Conservation (phyloP, 2,113 vertebrate species). For the Lasiurus borealis region DNA sequence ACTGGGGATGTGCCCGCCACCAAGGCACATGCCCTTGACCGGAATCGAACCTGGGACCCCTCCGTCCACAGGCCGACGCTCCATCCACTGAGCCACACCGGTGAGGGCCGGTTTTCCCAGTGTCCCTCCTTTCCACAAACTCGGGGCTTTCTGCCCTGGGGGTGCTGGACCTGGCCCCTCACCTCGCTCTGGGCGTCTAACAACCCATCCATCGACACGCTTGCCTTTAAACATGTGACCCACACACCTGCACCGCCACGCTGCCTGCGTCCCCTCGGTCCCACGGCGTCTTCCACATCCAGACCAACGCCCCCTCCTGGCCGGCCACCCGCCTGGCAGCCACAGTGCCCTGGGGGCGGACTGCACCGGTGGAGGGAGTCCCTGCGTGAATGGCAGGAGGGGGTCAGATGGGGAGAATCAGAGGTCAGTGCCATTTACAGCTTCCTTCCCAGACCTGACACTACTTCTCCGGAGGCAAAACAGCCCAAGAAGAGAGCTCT, state of each 20-base stretch:
- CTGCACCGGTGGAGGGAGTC: not conserved
- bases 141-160: too few relatives aligned
- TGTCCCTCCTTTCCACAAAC: too few relatives aligned
- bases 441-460: slow-evolving; percentile 18
- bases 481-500: not conserved
- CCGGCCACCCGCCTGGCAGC: accelerated
- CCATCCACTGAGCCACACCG: too few relatives aligned
- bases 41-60: too few relatives aligned
- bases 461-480: slow-evolving; percentile 8
- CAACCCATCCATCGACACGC: too few relatives aligned
- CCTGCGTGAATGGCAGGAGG: not conserved
- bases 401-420: not conserved
- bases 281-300: not conserved
- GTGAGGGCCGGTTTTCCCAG: too few relatives aligned
- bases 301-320: not conserved
- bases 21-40: too few relatives aligned
- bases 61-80: too few relatives aligned
- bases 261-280: not conserved
- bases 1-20: too few relatives aligned
- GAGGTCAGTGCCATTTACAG: not conserved
- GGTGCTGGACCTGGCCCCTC: too few relatives aligned
- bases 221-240: not conserved
- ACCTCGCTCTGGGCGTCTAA: too few relatives aligned
- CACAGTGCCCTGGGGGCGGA: not conserved
- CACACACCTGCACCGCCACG: not conserved